Evolutionary conservation across 2,888 invertebrate genomes (phyloP), one percentile per base, ranked within the genome.

Genomic region (Orthosia gracilis): DNA sequence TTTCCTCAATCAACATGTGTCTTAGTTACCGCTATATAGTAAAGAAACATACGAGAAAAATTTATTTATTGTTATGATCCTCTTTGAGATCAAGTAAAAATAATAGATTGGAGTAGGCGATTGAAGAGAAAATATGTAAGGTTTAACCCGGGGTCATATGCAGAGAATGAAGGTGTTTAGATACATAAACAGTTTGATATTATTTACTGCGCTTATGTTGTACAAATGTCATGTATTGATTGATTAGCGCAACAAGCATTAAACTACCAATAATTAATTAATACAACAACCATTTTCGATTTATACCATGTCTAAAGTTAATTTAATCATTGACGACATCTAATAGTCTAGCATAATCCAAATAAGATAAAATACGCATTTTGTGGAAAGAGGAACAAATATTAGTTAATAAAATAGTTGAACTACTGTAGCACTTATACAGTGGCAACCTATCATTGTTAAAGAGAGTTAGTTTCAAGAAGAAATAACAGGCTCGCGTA

Each of bases 401-500:
- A 9, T 59, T 4, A 11, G 3, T 31, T 31, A 15, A 17, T 47
- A 62, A 26, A 11, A 55, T 18, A 55, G 17, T 84, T 76, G 31
- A 4, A 45, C 58, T 86, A 64, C 77, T 84, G 86, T 23, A n/a
- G 0, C 40, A 50, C 1, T 21, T 77, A n/a, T 59, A 59, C 49
- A 50, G 11, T 79, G 59, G 15, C 23, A 17, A 54, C 4, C 21
- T 61, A 59, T 63, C 66, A 63, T 62, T 73, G 50, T 67, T 78
- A 65, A 64, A 64, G 65, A 64, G 50, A 76, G 62, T 78, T 70
- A 45, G 69, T 72, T 69, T 72, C 52, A 61, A 66, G 71, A 69
- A 71, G 81, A 84, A 86, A 83, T 84, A 76, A 80, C 70, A 68
- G 74, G 58, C 45, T 18, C 12, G 61, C 57, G 74, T 71, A 75